Evolutionary conservation across 2,797 vertebrate genomes (phyloP), one percentile per base, ranked within the genome.

Genomic region (Rhabdophis nuchalis): DNA sequence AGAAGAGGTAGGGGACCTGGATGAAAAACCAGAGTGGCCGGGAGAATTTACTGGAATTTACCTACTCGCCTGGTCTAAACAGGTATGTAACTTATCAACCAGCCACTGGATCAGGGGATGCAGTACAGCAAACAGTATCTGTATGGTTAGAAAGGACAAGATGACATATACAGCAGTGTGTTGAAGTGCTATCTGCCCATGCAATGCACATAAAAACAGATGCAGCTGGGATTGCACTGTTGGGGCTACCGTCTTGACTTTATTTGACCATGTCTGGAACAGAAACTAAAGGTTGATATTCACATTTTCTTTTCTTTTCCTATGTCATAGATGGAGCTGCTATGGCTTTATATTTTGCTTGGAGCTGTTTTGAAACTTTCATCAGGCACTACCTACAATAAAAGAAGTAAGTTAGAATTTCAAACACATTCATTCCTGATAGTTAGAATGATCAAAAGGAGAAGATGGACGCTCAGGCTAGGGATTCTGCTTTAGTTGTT

Each of bases 301-400:
- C 53, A 82, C 9, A 36, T 58, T 85, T 61, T 91, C 5, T 86
- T 23, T 52, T n/a, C 11, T 94, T 60, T 52, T n/a, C 11, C 94
- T 60, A 94, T 95, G 57, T 86, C 93, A 94, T 90, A 96, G 95
- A 96, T 96, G 93, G 88, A 64, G 29, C 89, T 86, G 8, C 85
- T n/a, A n/a, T n/a, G n/a, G n/a, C n/a, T n/a, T n/a, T n/a, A n/a
- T n/a, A n/a, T n/a, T n/a, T n/a, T n/a, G n/a, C n/a, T n/a, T n/a
- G n/a, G n/a, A n/a, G n/a, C n/a, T n/a, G n/a, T n/a, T n/a, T n/a
- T n/a, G n/a, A n/a, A n/a, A n/a, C n/a, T n/a, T n/a, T n/a, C n/a
- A n/a, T n/a, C n/a, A n/a, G n/a, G n/a, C n/a, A n/a, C n/a, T n/a
- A n/a, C n/a, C n/a, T n/a, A n/a, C n/a, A n/a, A n/a, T n/a, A n/a